phyloP scores from a whole-genome alignment of 2,888 invertebrate genomes.

The Formica aserva region DNA sequence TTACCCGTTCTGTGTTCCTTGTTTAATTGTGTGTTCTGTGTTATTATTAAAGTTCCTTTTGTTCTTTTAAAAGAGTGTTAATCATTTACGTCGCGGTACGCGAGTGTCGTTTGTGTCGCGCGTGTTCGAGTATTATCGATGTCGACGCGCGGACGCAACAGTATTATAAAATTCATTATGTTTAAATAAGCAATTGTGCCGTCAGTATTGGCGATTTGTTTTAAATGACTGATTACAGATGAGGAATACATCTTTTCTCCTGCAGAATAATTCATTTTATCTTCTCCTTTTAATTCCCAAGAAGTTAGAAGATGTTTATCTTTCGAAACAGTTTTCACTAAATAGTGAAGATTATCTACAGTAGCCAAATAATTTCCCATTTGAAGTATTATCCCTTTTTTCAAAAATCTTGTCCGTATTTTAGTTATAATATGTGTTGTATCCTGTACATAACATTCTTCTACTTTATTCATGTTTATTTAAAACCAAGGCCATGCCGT shows the following conservation, averaged over 20 bases:
- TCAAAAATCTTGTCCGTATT: neutral
- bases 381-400: constrained; percentile 8
- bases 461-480: neutral
- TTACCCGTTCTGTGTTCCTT: too few species aligned
- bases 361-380: constrained; percentile 18
- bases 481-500: neutral
- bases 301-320: constrained; percentile 13
- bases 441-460: constrained; percentile 12
- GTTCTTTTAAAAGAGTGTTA: too few species aligned
- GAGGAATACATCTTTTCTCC: neutral
- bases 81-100: too few species aligned
- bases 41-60: too few species aligned
- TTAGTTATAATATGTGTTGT: constrained; percentile 19
- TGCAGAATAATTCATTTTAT: neutral
- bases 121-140: too few species aligned
- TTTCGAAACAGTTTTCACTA: neutral
- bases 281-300: neutral
- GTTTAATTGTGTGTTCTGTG: too few species aligned
- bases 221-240: neutral
- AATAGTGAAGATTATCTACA: neutral
- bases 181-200: neutral
- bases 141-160: too few species aligned
- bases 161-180: neutral
- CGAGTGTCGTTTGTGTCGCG: too few species aligned
- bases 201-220: neutral